These are phyloP conservation scores for Callosobruchus maculatus DNA, from an alignment of 2,888 invertebrate species.

Conservation along the genomic window DNA sequence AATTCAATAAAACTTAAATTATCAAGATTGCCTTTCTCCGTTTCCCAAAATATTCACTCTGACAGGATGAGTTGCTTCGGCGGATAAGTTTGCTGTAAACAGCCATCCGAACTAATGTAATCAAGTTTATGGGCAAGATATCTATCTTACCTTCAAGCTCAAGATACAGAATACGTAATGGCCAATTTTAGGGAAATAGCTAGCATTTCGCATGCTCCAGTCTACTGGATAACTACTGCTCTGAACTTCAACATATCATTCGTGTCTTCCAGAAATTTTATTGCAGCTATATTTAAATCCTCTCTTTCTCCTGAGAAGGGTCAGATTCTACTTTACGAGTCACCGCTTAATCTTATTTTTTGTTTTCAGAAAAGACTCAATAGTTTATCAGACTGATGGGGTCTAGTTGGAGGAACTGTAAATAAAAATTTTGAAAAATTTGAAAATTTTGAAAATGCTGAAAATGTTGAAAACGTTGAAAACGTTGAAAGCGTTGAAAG, in stretches of 20 bases:
- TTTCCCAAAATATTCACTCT: background rate
- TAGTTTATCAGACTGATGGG: too few species aligned
- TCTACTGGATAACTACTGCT: constrained; percentile 26
- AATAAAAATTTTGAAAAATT: too few species aligned
- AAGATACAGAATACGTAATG: too few species aligned
- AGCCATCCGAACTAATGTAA: constrained; percentile 28
- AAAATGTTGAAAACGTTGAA: too few species aligned
- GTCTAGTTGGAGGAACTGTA: too few species aligned
- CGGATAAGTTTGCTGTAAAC: background rate
- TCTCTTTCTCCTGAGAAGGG: too few species aligned
- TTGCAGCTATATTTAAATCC: constrained; percentile 4
- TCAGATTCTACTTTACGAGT: too few species aligned
- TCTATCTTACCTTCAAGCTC: background rate
- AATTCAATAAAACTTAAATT: background rate
- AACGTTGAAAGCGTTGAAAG: too few species aligned
- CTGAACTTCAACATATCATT: constrained; percentile 25
- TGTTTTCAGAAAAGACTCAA: too few species aligned
- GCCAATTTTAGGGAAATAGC: too few species aligned
- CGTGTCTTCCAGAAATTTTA: constrained; percentile 21
- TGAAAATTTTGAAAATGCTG: too few species aligned
- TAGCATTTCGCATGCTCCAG: constrained; percentile 25
- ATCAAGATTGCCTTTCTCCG: background rate
- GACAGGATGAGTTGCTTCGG: background rate
- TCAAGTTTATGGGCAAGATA: constrained; percentile 32
- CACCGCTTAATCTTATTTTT: too few species aligned